phyloP scores from a whole-genome alignment of 2,888 invertebrate species.

The Epinotia nisella region DNA sequence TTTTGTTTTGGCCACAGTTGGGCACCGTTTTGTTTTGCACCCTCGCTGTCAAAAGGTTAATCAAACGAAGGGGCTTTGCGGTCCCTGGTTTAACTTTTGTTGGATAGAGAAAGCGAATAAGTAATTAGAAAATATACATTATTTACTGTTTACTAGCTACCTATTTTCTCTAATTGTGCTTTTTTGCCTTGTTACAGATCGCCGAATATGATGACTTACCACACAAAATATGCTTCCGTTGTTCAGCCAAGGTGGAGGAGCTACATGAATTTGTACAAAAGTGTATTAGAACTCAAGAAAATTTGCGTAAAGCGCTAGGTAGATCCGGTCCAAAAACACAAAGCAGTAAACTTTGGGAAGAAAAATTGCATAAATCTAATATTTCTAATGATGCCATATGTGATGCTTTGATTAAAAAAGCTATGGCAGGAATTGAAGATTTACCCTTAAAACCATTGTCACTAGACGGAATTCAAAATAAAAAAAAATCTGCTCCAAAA shows the following conservation, averaged over 20 bases:
- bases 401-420: conserved; percentile 77
- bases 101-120: too few species aligned
- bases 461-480: conserved; percentile 48
- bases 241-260: conserved; percentile 81
- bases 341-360: conserved; percentile 71
- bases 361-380: conserved; percentile 72
- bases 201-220: conserved; percentile 79
- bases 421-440: conserved; percentile 74
- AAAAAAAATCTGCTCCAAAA: conserved; percentile 20
- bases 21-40: too few species aligned
- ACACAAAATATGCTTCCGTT: conserved; percentile 82
- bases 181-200: conserved; percentile 64
- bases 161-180: not conserved
- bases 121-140: too few species aligned
- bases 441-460: conserved; percentile 56
- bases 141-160: too few species aligned
- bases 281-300: conserved; percentile 76
- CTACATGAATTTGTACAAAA: conserved; percentile 78
- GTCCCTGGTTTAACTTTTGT: too few species aligned
- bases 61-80: too few species aligned
- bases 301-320: conserved; percentile 62
- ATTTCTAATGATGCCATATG: conserved; percentile 80
- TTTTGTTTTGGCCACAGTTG: too few species aligned
- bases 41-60: too few species aligned
- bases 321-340: conserved; percentile 67